Conservation (phyloP, 2,888 invertebrate species). For the Erannis defoliaria region DNA sequence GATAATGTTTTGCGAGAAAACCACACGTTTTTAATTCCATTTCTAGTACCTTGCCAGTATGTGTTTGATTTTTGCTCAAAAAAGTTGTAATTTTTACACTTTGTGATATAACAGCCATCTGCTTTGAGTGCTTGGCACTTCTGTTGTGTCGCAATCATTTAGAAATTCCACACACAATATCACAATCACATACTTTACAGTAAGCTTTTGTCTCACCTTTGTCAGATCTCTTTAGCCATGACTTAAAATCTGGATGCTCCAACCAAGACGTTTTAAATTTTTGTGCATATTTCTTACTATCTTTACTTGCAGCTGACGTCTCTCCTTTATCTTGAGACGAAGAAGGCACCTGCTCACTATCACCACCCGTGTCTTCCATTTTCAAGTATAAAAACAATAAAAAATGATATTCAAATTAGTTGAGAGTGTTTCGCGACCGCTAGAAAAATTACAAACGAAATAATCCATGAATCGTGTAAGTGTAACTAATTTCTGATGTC, state of each 20-base stretch:
- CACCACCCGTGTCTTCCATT: too few relatives aligned
- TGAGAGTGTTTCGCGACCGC: too few relatives aligned
- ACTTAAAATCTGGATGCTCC: background rate
- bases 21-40: conserved; percentile 2
- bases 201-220: background rate
- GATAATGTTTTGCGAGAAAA: background rate
- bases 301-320: too few relatives aligned
- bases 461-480: too few relatives aligned
- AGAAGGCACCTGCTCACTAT: too few relatives aligned
- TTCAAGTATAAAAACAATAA: too few relatives aligned
- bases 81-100: background rate
- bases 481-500: too few relatives aligned
- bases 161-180: conserved; percentile 3
- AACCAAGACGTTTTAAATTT: conserved; percentile 2
- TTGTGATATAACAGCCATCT: background rate
- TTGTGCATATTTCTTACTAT: too few relatives aligned
- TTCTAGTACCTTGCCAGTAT: background rate
- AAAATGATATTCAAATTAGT: too few relatives aligned
- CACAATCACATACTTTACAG: conserved; percentile 1
- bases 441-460: too few relatives aligned
- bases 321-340: too few relatives aligned
- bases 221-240: background rate
- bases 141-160: too few relatives aligned
- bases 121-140: background rate
- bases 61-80: background rate